phyloP scores from a whole-genome alignment of 2,888 invertebrate genomes.

The Trissoscelio sp. region DNA sequence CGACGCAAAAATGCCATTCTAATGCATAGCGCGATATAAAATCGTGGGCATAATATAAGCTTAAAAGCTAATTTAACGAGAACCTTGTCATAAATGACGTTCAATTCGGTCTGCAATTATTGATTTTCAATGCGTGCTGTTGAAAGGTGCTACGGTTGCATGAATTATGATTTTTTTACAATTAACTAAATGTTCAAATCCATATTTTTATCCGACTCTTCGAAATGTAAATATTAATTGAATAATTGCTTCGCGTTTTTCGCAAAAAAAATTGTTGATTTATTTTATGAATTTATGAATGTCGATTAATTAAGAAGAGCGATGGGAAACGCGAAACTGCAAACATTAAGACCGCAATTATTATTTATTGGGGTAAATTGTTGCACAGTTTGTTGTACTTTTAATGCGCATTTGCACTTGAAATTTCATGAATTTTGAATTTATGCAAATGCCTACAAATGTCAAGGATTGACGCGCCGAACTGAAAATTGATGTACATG shows the following conservation, averaged over 20 bases:
- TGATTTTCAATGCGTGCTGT: conserved; percentile 54
- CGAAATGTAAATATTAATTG: background rate
- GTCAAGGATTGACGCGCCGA: conserved; percentile 47
- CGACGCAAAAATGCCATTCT: conserved; percentile 10
- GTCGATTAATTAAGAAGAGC: background rate
- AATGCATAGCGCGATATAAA: conserved; percentile 25
- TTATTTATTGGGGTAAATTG: conserved; percentile 14
- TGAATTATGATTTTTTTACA: conserved; percentile 33
- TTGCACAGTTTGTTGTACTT: conserved; percentile 16
- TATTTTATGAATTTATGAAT: background rate
- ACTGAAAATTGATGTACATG: conserved; percentile 43
- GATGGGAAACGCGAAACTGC: background rate
- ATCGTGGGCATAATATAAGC: conserved; percentile 29
- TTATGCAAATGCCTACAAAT: conserved; percentile 41
- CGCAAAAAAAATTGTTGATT: background rate
- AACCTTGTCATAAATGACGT: conserved; percentile 49
- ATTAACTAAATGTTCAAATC: conserved; percentile 23
- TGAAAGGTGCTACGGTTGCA: conserved; percentile 30
- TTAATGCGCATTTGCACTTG: conserved; percentile 32
- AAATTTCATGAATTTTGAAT: conserved; percentile 51
- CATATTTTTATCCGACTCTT: background rate
- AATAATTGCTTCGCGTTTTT: background rate
- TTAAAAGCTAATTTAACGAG: conserved; percentile 45
- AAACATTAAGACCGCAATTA: conserved; percentile 25
- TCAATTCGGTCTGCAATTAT: conserved; percentile 48